Evolutionary conservation across 92 coral and sea anemone genomes (phyloP), one percentile per base, ranked within the genome.

Genomic region (Porites evermanni): DNA sequence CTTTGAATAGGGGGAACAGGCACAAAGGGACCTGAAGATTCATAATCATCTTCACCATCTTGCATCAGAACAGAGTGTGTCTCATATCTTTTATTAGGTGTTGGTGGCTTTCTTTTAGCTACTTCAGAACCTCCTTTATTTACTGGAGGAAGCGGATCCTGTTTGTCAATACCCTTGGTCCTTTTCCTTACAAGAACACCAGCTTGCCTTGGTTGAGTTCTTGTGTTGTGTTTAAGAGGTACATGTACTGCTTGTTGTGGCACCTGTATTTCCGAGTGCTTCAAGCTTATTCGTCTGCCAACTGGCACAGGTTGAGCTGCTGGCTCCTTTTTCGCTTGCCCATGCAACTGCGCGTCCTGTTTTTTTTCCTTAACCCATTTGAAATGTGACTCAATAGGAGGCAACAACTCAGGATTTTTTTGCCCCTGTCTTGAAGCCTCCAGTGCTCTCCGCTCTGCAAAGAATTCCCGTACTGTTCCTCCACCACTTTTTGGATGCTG

Each of bases 381-480:
- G 67, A 94, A 95, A 79, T 95, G 98, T 69, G 92, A 21, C 53
- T 91, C 91, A 79, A 97, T 95, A 12, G 99, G 99, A 17, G 99
- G 99, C 56, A 97, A 74, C n/a, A 81, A 21, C 38, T 90, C 87
- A n/a, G 88, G 85, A 77, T 89, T 92, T 47, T 84, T 82, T 77
- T 83, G 83, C 18, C 89, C 91, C 29, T 81, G 83, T 24, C 82
- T 78, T 56, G 94, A 72, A 23, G 97, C 98, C 72, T 93, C 93
- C 92, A 95, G 80, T 74, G 98, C 98, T 77, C 98, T 86, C 60
- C 99, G 90, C 77, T 95, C 98, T 23, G 95, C 90, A 90, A 97
- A 97, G 80, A 97, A 97, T 47, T 94, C 98, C 71, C 99, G 84
- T 1, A 97, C 99, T 21, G 94, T 93, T 60, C 98, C 99, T 60